phyloP scores from a whole-genome alignment of 2,797 vertebrate species.

The Lutjanus argentimaculatus region DNA sequence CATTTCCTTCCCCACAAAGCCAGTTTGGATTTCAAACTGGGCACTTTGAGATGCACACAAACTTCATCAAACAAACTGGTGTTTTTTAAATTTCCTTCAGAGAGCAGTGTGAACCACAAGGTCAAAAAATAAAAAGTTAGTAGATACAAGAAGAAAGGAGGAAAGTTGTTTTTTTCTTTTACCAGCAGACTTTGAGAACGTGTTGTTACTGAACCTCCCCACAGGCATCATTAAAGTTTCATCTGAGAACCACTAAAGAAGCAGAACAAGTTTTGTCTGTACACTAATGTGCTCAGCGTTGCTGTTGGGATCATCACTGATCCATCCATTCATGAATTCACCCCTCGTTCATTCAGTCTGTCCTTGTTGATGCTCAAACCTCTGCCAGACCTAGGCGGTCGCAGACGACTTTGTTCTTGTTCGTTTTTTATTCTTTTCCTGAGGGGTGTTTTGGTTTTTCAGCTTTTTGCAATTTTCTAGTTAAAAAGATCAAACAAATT shows the following conservation, averaged over 20 bases:
- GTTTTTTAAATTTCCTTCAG: neutral
- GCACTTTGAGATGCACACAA: neutral
- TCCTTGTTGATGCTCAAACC: neutral
- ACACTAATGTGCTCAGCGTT: neutral
- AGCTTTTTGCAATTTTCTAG: slow-evolving; percentile 6
- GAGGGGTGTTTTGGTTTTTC: neutral
- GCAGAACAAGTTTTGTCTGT: slow-evolving; percentile 4
- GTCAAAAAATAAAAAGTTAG: slow-evolving; percentile 1
- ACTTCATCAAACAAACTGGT: neutral
- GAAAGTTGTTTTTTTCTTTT: slow-evolving; percentile 2
- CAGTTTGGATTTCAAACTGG: neutral
- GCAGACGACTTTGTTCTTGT: neutral
- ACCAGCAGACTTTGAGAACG: neutral
- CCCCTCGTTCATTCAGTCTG: neutral
- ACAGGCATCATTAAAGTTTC: slow-evolving; percentile 34
- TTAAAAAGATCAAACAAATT: slow-evolving; percentile 12
- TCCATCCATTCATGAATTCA: neutral
- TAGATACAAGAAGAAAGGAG: neutral
- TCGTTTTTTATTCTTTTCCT: neutral
- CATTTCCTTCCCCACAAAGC: neutral
- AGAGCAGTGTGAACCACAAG: neutral
- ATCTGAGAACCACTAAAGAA: slow-evolving; percentile 12
- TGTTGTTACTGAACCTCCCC: slow-evolving; percentile 14
- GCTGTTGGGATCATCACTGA: neutral
- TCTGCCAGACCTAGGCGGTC: neutral